Evolutionary conservation across 2,888 invertebrate species (phyloP), one percentile per base, ranked within the genome.

Genomic region (Onchidella celtica): DNA sequence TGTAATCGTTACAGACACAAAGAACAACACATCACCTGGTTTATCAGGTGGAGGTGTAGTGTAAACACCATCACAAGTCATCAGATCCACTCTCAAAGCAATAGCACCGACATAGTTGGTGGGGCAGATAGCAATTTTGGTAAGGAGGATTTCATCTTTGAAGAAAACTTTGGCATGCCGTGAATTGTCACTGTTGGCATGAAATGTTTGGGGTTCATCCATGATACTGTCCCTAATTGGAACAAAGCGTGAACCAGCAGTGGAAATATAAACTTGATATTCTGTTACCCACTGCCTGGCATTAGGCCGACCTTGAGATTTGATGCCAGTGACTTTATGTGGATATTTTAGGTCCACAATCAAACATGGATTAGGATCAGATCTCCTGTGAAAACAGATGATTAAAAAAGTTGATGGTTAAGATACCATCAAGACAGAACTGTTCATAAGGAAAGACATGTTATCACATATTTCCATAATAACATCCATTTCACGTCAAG

Each of bases 1-100:
- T n/a, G n/a, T n/a, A n/a, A n/a, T n/a, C n/a, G n/a, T n/a, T n/a
- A n/a, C n/a, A n/a, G n/a, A n/a, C n/a, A n/a, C n/a, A n/a, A n/a
- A n/a, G n/a, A n/a, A n/a, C n/a, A n/a, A n/a, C n/a, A n/a, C n/a
- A n/a, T n/a, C n/a, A n/a, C n/a, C n/a, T n/a, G n/a, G n/a, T n/a
- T n/a, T n/a, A n/a, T n/a, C n/a, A n/a, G n/a, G 47, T n/a, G n/a
- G n/a, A 11, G 47, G 47, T 17, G 17, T 6, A 11, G 47, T 47
- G 14, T 32, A 0, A 17, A 38, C 27, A 27, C 57, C 61, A 36
- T 38, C 40, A 79, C 89, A 89, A 2, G 85, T 85, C 38, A 89
- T 70, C 0, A 89, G 80, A 29, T 89, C 88, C 84, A 88, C 86
- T 73, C 89, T 68, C 59, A 89, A 61, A 6, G 88, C 88, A 61